Evolutionary conservation across 2,797 vertebrate species (phyloP).

Genomic region (Jordanella pulchra): DNA sequence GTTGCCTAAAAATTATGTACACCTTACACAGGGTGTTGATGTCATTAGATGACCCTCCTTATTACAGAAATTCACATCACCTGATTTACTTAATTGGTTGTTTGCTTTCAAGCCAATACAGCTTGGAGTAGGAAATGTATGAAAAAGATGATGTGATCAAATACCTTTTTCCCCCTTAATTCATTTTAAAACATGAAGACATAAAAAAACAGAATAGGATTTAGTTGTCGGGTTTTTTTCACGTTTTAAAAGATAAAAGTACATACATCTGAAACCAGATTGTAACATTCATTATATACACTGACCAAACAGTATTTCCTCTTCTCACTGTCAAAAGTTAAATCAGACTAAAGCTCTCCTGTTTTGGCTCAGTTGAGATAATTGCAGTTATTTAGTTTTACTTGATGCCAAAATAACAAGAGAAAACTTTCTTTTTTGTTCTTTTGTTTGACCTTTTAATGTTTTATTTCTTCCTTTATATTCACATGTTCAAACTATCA

Average conservation of each 20-base stretch:
- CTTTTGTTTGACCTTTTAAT: neutral
- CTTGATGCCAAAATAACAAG: neutral
- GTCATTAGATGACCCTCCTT: no score
- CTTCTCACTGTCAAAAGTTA: neutral
- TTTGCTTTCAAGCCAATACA: no score
- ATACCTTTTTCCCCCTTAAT: no score
- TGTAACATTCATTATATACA: neutral
- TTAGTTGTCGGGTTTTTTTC: no score
- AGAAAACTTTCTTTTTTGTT: neutral
- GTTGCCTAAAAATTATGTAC: no score
- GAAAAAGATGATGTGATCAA: no score
- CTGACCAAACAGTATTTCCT: no score
- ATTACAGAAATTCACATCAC: no score
- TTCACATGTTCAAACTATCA: neutral
- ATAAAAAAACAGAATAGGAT: no score
- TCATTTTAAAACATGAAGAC: neutral
- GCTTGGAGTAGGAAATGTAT: no score
- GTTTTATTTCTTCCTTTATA: neutral
- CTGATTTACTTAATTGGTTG: no score
- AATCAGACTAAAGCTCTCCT: neutral
- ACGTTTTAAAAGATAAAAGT: neutral
- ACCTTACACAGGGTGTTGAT: no score
- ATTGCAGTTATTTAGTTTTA: neutral
- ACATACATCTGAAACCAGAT: neutral
- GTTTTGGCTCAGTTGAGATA: neutral